Evolutionary conservation across 2,113 vertebrate genomes (phyloP).

Genomic region (Corythornis madagascariensis): DNA sequence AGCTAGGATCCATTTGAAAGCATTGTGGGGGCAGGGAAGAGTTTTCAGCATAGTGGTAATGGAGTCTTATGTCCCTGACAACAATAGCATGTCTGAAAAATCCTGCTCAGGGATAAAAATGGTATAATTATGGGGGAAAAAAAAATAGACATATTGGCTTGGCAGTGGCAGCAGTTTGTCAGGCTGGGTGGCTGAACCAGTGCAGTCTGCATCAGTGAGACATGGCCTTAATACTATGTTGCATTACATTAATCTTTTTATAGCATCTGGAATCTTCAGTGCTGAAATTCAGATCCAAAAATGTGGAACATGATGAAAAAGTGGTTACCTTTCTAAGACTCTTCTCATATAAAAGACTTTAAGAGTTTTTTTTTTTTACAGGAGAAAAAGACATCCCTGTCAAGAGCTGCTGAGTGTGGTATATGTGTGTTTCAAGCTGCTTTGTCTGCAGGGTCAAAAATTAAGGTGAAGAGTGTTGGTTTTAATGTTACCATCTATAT

Average conservation of each 20-base stretch:
- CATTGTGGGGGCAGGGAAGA: constrained; percentile 34
- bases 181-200: constrained; percentile 21
- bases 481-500: neutral
- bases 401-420: neutral
- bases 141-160: constrained; percentile 46
- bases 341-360: neutral
- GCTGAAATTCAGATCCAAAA: neutral
- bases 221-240: neutral
- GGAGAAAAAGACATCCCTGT: neutral
- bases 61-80: constrained; percentile 32
- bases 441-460: neutral
- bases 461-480: neutral
- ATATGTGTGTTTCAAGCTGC: neutral
- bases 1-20: constrained; percentile 51
- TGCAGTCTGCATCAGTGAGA: neutral
- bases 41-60: constrained; percentile 47
- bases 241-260: neutral
- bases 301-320: neutral
- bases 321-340: neutral
- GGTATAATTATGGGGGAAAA: constrained; percentile 46
- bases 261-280: neutral
- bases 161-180: constrained; percentile 47
- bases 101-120: constrained; percentile 64
- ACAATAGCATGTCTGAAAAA: constrained; percentile 60
- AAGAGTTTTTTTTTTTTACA: neutral